Percentiles rank a stretch among this genome's conserved stretches.
These are phyloP conservation scores for Dipus sagitta DNA, from an alignment of 2,797 vertebrate genomes.

Conservation along the genomic window DNA sequence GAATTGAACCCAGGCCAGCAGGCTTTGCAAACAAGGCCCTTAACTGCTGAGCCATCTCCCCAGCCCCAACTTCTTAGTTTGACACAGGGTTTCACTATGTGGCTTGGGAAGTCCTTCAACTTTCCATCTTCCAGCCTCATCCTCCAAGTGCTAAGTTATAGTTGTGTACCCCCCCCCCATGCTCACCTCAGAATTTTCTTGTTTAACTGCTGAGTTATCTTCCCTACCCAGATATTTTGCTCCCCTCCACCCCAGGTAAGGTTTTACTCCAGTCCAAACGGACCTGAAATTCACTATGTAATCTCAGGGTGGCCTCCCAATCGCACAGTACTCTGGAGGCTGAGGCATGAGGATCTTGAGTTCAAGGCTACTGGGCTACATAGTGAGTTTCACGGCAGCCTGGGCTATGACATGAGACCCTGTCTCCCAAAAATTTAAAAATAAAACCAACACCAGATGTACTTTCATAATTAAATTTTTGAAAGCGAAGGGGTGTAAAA, in stretches of 20 bases:
- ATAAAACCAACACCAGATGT: not conserved
- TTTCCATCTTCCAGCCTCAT: no score
- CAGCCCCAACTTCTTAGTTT: no score
- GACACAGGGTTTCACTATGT: not conserved
- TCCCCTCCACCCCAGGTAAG: no score
- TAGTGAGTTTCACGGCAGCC: not conserved
- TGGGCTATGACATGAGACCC: not conserved
- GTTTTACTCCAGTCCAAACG: no score
- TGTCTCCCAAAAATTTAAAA: not conserved
- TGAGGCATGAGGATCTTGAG: not conserved
- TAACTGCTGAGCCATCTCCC: no score
- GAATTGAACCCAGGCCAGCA: no score
- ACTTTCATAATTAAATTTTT: not conserved
- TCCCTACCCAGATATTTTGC: no score
- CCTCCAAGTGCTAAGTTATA: not conserved
- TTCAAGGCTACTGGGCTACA: not conserved
- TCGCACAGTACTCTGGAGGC: not conserved
- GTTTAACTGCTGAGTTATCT: no score
- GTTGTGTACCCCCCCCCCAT: no score
- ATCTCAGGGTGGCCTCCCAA: not conserved
- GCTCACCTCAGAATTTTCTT: no score
- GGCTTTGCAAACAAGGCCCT: no score
- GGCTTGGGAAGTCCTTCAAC: not conserved
- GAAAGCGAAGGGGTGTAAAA: not conserved
- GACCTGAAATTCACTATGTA: no score